Evolutionary conservation across 2,113 vertebrate species (phyloP).

Genomic region (Tonatia bakeri): DNA sequence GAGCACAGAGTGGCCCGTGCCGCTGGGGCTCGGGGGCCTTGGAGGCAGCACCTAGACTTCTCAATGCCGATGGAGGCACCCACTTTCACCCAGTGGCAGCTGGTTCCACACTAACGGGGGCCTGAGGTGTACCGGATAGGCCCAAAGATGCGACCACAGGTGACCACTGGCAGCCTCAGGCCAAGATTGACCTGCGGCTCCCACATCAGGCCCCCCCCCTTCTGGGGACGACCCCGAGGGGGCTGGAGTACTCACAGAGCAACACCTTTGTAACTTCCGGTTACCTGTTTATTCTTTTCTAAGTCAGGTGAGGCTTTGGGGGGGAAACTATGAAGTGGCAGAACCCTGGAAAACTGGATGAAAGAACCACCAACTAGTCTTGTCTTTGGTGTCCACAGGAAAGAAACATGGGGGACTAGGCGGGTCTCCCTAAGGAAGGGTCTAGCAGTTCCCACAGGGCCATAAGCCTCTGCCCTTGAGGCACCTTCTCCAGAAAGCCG

Average conservation of each 20-base stretch:
- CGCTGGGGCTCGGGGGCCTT: not conserved
- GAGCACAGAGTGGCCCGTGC: not conserved
- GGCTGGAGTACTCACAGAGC: not conserved
- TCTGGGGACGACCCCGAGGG: not conserved
- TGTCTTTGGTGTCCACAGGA: not conserved
- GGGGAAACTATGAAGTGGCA: not conserved
- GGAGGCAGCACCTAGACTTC: not conserved
- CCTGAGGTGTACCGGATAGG: not conserved
- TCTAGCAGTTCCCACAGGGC: not conserved
- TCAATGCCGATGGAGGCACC: not conserved
- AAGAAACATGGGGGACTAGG: not conserved
- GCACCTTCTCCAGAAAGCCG: not conserved
- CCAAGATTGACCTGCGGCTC: not conserved
- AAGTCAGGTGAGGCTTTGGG: not conserved
- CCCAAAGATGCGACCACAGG: not conserved
- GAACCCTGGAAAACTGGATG: not conserved
- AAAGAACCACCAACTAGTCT: not conserved
- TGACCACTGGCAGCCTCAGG: not conserved
- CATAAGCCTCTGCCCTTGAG: too few species aligned
- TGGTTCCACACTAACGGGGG: not conserved
- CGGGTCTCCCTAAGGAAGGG: not conserved
- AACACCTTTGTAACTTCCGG: not conserved
- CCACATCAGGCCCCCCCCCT: not conserved
- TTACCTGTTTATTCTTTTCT: not conserved
- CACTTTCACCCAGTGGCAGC: not conserved